Evolutionary conservation across 1,140 invertebrate genomes (phyloP).

Genomic region (Pogonomyrmex californicus): DNA sequence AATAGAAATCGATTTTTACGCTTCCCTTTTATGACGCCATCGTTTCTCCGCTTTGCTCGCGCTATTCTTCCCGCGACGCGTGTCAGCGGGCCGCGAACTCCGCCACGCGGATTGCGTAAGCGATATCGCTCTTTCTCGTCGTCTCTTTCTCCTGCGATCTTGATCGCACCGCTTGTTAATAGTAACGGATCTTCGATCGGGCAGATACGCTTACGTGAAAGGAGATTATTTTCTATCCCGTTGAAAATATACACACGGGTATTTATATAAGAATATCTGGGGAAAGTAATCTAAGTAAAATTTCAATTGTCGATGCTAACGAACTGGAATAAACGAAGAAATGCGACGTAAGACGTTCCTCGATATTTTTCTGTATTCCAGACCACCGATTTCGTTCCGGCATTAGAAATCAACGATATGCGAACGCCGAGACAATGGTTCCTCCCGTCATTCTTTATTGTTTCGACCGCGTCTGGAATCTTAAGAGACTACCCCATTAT

Average conservation of each 20-base stretch:
- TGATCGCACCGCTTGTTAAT: not conserved
- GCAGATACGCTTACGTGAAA: not conserved
- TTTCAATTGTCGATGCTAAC: not conserved
- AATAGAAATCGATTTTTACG: conserved; percentile 77
- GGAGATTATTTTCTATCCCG: not conserved
- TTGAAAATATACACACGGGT: not conserved
- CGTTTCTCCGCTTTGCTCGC: conserved; percentile 26
- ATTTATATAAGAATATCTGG: not conserved
- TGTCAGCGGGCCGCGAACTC: conserved; percentile 17
- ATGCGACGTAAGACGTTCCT: not conserved
- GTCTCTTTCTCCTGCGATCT: not conserved
- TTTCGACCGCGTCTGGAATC: conserved; percentile 74
- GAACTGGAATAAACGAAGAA: not conserved
- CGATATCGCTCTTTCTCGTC: not conserved
- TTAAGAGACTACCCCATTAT: conserved; percentile 78
- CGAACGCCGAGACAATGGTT: conserved; percentile 70
- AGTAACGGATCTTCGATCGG: not conserved
- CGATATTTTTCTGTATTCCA: not conserved
- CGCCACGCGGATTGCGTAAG: conserved; percentile 32
- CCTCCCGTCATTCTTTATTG: conserved; percentile 71
- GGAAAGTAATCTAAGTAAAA: not conserved
- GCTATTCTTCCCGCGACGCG: conserved; percentile 37
- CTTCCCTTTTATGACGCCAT: conserved; percentile 63
- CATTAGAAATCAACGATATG: conserved; percentile 63
- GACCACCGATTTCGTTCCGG: conserved; percentile 60